Percentiles rank a stretch among this genome's conserved stretches.
phyloP scores from a whole-genome alignment of 1,140 invertebrate genomes.

The Hormaphis cornu region DNA sequence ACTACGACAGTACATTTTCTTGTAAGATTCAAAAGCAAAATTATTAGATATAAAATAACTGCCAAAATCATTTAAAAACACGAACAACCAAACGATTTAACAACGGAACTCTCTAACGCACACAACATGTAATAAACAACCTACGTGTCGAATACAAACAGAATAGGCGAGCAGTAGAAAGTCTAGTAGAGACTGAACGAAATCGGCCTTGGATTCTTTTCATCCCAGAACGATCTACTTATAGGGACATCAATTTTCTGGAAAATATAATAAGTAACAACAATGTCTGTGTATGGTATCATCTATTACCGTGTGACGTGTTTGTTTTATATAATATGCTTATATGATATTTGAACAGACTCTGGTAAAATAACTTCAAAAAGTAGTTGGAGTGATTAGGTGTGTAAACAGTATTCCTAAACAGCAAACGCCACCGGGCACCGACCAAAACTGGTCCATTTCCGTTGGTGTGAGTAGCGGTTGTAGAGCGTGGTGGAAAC shows the following conservation, averaged over 20 bases:
- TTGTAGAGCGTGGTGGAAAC: no score
- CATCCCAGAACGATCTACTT: neutral
- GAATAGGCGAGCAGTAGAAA: neutral
- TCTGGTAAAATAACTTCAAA: no score
- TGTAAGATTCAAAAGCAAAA: neutral
- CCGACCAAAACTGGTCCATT: no score
- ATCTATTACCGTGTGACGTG: no score
- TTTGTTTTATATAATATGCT: no score
- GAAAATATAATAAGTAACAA: neutral
- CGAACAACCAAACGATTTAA: neutral
- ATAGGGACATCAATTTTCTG: neutral
- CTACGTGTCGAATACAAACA: neutral
- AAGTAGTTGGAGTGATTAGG: no score
- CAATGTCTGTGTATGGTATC: no score
- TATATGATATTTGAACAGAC: no score
- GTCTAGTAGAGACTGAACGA: neutral
- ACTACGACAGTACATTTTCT: neutral
- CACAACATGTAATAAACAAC: neutral
- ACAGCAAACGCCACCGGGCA: no score
- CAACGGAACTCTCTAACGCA: neutral
- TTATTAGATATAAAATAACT: neutral
- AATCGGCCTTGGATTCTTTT: conserved; percentile 1
- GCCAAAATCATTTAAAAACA: neutral
- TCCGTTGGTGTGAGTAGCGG: no score
- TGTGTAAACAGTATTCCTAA: no score